Evolutionary conservation across 1,140 invertebrate species (phyloP).

Genomic region (Drosophila setifemur): DNA sequence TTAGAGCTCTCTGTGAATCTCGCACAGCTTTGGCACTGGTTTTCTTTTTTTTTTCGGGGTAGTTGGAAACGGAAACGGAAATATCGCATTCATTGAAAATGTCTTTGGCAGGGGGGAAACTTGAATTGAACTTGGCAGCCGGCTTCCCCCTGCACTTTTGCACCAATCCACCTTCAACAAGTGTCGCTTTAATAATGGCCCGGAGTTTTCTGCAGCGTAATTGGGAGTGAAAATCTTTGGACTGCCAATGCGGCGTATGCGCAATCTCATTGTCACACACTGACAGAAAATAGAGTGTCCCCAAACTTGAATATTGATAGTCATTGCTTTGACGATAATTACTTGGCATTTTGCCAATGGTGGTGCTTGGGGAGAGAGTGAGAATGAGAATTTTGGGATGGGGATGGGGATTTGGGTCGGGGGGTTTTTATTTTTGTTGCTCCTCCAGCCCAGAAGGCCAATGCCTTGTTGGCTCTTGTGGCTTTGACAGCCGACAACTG

Average conservation of each 20-base stretch:
- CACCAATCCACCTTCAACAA: constrained; percentile 36
- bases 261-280: constrained; percentile 40
- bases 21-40: neutral
- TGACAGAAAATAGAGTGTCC: constrained; percentile 8
- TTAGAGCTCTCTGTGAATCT: constrained; percentile 19
- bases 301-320: neutral
- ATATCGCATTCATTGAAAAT: constrained; percentile 61
- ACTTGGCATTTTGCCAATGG: constrained; percentile 4
- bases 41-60: neutral
- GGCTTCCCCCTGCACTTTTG: neutral
- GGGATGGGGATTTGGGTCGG: too few species aligned
- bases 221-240: constrained; percentile 43
- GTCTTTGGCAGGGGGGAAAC: constrained; percentile 40
- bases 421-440: too few species aligned
- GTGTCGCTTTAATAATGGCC: constrained; percentile 8
- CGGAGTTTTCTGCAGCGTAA: constrained; percentile 45
- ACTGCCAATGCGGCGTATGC: constrained; percentile 49
- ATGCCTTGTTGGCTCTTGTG: constrained; percentile 39
- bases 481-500: constrained; percentile 71
- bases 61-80: constrained; percentile 3
- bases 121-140: constrained; percentile 46
- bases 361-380: constrained; percentile 6
- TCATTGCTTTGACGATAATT: constrained; percentile 21
- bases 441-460: neutral
- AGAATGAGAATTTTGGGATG: neutral